Percentiles rank a stretch among this genome's conserved stretches.
These are phyloP conservation scores for Diplodus sargus DNA, from an alignment of 2,797 vertebrate genomes.

Conservation along the genomic window DNA sequence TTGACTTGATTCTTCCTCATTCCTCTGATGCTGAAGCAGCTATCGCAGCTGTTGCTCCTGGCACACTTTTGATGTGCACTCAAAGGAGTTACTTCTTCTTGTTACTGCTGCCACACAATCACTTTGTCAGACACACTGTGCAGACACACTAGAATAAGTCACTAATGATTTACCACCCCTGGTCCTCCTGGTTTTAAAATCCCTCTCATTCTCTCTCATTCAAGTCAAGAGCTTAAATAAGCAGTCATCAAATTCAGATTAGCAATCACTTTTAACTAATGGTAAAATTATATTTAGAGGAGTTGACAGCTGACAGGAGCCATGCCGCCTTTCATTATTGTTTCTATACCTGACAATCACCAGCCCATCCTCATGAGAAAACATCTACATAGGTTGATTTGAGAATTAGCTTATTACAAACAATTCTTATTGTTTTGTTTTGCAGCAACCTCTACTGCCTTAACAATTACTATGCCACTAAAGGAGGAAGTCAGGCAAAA, in stretches of 20 bases:
- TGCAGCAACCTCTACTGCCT: no score
- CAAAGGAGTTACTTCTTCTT: not conserved
- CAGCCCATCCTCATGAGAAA: no score
- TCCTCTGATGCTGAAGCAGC: not conserved
- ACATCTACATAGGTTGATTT: no score
- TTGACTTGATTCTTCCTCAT: not conserved
- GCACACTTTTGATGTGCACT: slow-evolving; percentile 6
- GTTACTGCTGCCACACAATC: not conserved
- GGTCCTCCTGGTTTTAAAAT: not conserved
- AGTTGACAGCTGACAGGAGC: not conserved
- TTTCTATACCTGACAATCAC: not conserved
- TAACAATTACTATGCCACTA: no score
- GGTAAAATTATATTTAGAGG: not conserved
- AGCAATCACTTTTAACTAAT: not conserved
- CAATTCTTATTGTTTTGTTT: no score
- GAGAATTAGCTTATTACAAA: no score
- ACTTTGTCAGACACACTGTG: not conserved
- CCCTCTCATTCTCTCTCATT: not conserved
- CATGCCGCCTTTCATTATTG: not conserved
- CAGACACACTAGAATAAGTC: not conserved
- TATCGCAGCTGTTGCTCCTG: not conserved
- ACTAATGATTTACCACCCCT: not conserved
- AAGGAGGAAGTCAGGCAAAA: no score
- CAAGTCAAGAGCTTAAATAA: not conserved
- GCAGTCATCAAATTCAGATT: not conserved